Evolutionary conservation across 2,113 vertebrate species (phyloP).

Genomic region (Tachycineta bicolor): DNA sequence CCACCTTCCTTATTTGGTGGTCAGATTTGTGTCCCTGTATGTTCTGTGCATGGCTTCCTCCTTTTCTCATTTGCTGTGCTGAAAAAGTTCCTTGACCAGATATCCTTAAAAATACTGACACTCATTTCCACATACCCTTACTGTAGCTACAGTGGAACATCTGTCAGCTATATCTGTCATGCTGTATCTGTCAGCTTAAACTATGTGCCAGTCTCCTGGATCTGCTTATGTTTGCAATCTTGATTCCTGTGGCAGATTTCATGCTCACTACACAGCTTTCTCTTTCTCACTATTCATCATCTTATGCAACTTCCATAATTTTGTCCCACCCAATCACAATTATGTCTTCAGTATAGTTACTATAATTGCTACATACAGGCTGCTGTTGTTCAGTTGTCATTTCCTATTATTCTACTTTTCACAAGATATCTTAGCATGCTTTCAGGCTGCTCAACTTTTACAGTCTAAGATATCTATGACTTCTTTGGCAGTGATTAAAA

Average conservation of each 20-base stretch:
- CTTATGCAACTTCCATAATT: neutral
- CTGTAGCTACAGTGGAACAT: neutral
- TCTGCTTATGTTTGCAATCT: neutral
- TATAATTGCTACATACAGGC: neutral
- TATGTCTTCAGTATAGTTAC: neutral
- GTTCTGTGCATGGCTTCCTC: neutral
- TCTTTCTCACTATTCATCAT: neutral
- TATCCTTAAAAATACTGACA: neutral
- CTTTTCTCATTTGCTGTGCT: neutral
- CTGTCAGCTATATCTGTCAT: neutral
- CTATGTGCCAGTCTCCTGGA: neutral
- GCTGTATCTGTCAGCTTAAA: neutral
- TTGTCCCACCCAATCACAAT: neutral
- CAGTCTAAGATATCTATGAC: neutral
- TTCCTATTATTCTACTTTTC: neutral
- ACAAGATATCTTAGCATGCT: neutral
- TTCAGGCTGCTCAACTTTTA: neutral
- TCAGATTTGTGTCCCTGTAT: neutral
- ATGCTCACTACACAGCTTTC: neutral
- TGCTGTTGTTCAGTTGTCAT: neutral
- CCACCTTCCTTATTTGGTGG: neutral
- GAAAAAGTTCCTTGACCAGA: neutral
- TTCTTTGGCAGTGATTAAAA: neutral
- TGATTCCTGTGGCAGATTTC: neutral
- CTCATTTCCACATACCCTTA: neutral